Conservation (phyloP, 2,888 invertebrate genomes). For the Amblyjoppa proteus region DNA sequence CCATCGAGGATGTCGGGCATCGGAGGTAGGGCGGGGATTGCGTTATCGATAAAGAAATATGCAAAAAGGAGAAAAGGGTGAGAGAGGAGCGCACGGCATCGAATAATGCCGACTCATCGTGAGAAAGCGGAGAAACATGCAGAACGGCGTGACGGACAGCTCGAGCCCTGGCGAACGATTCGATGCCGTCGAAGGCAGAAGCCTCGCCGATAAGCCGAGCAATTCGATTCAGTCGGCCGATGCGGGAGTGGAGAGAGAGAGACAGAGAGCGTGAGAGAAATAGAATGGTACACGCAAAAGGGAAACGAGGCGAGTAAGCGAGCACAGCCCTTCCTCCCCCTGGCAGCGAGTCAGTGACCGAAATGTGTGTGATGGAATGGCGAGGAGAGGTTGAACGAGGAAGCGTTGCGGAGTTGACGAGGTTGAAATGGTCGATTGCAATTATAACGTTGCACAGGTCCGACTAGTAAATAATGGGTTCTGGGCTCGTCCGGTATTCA, state of each 20-base stretch:
- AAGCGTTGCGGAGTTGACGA: slow-evolving; percentile 31
- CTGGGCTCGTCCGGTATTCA: slow-evolving; percentile 81
- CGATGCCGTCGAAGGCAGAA: slow-evolving; percentile 8
- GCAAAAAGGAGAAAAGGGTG: neutral
- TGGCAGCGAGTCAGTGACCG: neutral
- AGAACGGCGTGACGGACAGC: slow-evolving; percentile 9
- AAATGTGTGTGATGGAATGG: slow-evolving; percentile 23
- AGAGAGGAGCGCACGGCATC: neutral
- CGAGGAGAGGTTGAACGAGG: slow-evolving; percentile 45
- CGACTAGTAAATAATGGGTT: slow-evolving; percentile 82
- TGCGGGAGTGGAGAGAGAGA: neutral
- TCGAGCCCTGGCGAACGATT: neutral
- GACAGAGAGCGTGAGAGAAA: neutral
- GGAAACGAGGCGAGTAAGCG: slow-evolving; percentile 4
- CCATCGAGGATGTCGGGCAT: slow-evolving; percentile 2
- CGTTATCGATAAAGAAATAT: slow-evolving; percentile 2
- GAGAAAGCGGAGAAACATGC: neutral
- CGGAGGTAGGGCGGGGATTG: neutral
- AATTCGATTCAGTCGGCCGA: slow-evolving; percentile 70
- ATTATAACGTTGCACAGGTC: slow-evolving; percentile 81
- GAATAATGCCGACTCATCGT: slow-evolving; percentile 37
- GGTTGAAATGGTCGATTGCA: slow-evolving; percentile 78
- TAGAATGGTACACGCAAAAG: too few species aligned
- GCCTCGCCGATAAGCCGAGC: slow-evolving; percentile 75
- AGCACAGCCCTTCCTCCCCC: neutral